phyloP scores from a whole-genome alignment of 2,797 vertebrate genomes.

The Toxotes lorentzi region DNA sequence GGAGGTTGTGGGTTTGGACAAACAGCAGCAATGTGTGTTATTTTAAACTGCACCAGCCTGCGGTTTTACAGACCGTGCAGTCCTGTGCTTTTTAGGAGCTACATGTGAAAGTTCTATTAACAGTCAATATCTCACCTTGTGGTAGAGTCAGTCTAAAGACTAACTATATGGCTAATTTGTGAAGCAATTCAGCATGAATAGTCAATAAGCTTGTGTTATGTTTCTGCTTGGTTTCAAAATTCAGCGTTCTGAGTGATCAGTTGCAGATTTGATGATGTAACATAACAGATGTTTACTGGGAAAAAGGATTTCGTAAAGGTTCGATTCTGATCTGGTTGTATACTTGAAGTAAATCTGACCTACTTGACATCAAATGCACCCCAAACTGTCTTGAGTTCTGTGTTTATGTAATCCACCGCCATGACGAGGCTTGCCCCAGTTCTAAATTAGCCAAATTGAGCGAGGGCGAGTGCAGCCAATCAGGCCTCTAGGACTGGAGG shows the following conservation, averaged over 20 bases:
- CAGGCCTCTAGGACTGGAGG: constrained; percentile 10
- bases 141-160: background rate
- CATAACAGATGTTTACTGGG: background rate
- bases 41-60: constrained; percentile 60
- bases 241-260: background rate
- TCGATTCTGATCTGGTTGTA: constrained; percentile 4
- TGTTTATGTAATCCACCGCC: constrained; percentile 41
- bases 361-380: constrained; percentile 5
- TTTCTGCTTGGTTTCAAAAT: constrained; percentile 1
- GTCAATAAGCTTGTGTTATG: constrained; percentile 16
- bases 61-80: constrained; percentile 29
- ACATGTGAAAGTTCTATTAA: constrained; percentile 29
- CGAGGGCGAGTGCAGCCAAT: background rate
- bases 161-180: background rate
- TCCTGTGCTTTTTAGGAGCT: constrained; percentile 37
- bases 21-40: constrained; percentile 58
- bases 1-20: constrained; percentile 50
- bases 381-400: constrained; percentile 18
- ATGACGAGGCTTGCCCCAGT: constrained; percentile 31
- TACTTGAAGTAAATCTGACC: constrained; percentile 5
- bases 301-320: background rate
- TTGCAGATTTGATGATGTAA: background rate
- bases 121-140: constrained; percentile 22
- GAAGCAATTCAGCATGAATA: constrained; percentile 1
- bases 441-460: constrained; percentile 37